Base-by-base conservation (phyloP, 2,113 vertebrate genomes). In the Phycodurus eques region DNA sequence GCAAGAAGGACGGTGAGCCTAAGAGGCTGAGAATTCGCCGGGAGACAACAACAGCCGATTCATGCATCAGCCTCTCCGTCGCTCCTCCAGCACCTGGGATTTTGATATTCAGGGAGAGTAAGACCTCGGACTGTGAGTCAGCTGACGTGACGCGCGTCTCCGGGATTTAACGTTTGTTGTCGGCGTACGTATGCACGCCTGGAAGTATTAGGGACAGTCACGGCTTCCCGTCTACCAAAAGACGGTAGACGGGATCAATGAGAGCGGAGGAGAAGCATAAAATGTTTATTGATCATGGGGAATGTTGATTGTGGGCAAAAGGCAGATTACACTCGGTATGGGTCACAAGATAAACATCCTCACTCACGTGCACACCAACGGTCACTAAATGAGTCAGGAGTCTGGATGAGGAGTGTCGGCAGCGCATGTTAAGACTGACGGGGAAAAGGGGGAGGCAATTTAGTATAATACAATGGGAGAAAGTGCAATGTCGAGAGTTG, bases 41-140 rank as follows among this genome's bases (percentile, higher is more conserved):
- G 65, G 59, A 67, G 72, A 67, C 13, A 51, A 74, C 79, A 82
- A 69, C 73, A 63, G 74, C 83, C 79, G 83, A 89, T 80, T 84
- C 81, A 72, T 79, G 77, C 75, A 72, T 80, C 85, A 62, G 43
- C 67, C 81, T 79, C 80, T 73, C 67, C 47, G 11, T 75, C 56
- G 56, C 33, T 51, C 35, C 35, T 76, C 27, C 69, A 43, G 80
- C 33, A 61, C 80, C 74, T 57, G 78, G 68, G 78, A 82, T 78
- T 81, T 88, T 85, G 72, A 75, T 85, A 86, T 85, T 84, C 80
- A 86, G 76, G 71, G 70, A 73, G 72, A 87, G 74, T 77, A 81
- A 80, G 72, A 77, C 64, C 78, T 74, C 79, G 51, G 76, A 80
- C 72, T 76, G 71, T 83, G 80, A 74, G 80, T 86, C 79, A 71